Percentiles rank a stretch among this genome's conserved stretches.
phyloP scores from a whole-genome alignment of 2,113 vertebrate species.

The Epinephelus fuscoguttatus region DNA sequence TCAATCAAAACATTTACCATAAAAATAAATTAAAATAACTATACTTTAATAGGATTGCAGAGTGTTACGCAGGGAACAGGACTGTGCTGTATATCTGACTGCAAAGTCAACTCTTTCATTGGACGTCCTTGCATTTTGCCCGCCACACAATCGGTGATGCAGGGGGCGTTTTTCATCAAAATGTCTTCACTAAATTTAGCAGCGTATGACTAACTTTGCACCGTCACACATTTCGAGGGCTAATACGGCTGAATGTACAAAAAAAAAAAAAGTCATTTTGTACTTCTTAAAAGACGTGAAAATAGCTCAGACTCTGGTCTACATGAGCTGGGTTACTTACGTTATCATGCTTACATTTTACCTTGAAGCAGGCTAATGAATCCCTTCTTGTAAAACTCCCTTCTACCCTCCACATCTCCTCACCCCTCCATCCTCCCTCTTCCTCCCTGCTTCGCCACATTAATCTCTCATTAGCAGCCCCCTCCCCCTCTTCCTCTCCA shows the following conservation, averaged over 20 bases:
- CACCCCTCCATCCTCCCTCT: constrained; percentile 40
- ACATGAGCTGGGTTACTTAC: neutral
- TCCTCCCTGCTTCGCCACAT: constrained; percentile 64
- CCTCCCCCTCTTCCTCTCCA: constrained; percentile 10
- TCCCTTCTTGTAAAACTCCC: constrained; percentile 14
- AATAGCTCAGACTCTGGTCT: neutral
- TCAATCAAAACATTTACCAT: neutral
- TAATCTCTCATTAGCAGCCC: constrained; percentile 73
- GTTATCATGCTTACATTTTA: constrained; percentile 1
- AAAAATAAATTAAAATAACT: neutral
- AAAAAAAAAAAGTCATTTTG: neutral
- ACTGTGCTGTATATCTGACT: neutral
- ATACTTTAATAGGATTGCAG: neutral
- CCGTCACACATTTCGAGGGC: neutral
- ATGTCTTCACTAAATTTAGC: constrained; percentile 25
- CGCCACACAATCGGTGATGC: neutral
- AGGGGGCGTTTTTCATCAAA: constrained; percentile 5
- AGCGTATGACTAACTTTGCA: neutral
- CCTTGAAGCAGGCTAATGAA: constrained; percentile 21
- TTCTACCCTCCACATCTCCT: constrained; percentile 1
- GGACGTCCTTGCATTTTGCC: constrained; percentile 28
- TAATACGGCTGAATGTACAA: neutral
- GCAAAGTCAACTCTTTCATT: constrained; percentile 29
- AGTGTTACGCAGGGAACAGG: neutral
- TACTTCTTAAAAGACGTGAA: neutral